A percentile compares a stretch with the other conserved stretches of the same genome.
phyloP scores from a whole-genome alignment of 2,888 invertebrate genomes.

The Hyposoter didymator region DNA sequence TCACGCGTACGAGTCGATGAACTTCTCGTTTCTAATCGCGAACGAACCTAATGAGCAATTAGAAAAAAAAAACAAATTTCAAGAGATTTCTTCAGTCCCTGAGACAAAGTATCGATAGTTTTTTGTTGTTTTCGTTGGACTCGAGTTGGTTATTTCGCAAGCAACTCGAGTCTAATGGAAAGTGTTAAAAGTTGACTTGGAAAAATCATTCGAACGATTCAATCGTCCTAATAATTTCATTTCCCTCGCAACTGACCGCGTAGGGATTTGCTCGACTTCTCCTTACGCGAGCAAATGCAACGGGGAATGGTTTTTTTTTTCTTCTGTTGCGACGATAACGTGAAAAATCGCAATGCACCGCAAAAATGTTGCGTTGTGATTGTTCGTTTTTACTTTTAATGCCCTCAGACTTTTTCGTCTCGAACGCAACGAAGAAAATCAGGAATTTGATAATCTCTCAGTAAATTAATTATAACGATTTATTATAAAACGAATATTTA shows the following conservation, averaged over 20 bases:
- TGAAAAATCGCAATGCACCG: not conserved
- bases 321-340: not conserved
- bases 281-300: conserved; percentile 33
- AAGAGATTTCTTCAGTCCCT: not conserved
- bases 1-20: not conserved
- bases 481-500: conserved; percentile 22
- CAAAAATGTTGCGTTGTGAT: not conserved
- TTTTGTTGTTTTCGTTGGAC: conserved; percentile 3
- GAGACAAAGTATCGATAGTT: not conserved
- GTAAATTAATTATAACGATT: conserved; percentile 21
- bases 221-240: conserved; percentile 5
- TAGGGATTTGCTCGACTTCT: conserved; percentile 26
- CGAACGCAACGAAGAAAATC: not conserved
- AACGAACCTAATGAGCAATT: not conserved
- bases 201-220: not conserved
- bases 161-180: not conserved
- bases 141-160: not conserved
- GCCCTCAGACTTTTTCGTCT: not conserved
- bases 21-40: not conserved
- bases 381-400: not conserved
- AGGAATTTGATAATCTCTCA: conserved; percentile 15
- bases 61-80: not conserved
- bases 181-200: not conserved
- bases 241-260: conserved; percentile 31
- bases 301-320: not conserved